Evolutionary conservation across 2,888 invertebrate genomes (phyloP).

Genomic region (Tipula helvola): DNA sequence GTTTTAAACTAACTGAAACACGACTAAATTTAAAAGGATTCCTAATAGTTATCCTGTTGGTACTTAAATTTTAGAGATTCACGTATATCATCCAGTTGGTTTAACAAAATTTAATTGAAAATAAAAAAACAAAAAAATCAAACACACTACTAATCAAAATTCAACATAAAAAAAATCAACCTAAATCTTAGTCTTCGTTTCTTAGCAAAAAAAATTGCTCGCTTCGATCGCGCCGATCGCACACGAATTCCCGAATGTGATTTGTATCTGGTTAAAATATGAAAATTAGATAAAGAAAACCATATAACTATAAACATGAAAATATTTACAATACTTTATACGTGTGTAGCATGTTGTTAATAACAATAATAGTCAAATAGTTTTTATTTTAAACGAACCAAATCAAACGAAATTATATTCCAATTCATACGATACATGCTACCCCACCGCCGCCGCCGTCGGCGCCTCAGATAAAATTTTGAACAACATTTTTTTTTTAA

Average conservation of each 20-base stretch:
- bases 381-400: background rate
- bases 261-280: background rate
- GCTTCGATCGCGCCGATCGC: background rate
- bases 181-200: background rate
- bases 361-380: background rate
- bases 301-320: background rate
- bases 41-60: no score
- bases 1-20: no score
- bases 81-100: background rate
- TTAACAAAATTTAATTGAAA: background rate
- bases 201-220: background rate
- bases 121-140: background rate
- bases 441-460: background rate
- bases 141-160: background rate
- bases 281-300: background rate
- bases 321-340: background rate
- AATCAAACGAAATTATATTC: background rate
- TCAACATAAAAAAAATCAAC: background rate
- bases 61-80: no score
- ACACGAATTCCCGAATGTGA: background rate
- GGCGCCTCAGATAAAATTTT: background rate
- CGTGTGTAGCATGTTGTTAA: background rate
- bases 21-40: no score
- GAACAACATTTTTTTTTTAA: background rate
- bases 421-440: constrained; percentile 12